A percentile compares a stretch with the other conserved stretches of the same genome.
phyloP scores from a whole-genome alignment of 2,113 vertebrate genomes.

The Grantiella picta region DNA sequence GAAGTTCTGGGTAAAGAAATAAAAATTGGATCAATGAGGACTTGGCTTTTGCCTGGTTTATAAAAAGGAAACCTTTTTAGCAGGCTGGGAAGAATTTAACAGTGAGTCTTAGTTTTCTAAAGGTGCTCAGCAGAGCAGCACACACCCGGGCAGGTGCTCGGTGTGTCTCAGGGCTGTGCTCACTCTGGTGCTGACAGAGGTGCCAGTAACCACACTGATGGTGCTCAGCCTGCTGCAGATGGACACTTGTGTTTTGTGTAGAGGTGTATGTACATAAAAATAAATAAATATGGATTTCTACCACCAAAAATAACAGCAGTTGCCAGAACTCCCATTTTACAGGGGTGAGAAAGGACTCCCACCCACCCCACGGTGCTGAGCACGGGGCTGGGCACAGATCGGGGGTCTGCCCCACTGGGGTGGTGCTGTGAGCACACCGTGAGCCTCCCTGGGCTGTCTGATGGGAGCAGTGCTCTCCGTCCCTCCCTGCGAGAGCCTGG shows the following conservation, averaged over 20 bases:
- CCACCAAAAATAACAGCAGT: background rate
- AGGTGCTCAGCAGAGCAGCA: background rate
- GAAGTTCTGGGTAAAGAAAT: slow-evolving; percentile 54
- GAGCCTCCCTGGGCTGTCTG: background rate
- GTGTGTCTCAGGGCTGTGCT: background rate
- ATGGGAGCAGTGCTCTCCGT: rapidly evolving
- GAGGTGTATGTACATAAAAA: background rate
- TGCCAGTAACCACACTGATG: background rate
- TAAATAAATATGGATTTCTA: too few relatives aligned
- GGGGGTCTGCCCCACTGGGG: rapidly evolving
- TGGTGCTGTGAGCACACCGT: rapidly evolving
- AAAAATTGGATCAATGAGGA: slow-evolving; percentile 28
- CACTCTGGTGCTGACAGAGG: rapidly evolving
- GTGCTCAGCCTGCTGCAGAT: background rate
- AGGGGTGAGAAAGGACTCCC: background rate
- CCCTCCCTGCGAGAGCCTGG: too few relatives aligned
- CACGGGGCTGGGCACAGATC: rapidly evolving
- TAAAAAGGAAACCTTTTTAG: slow-evolving; percentile 4
- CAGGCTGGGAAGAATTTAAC: background rate
- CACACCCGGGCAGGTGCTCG: background rate
- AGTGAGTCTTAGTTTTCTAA: background rate
- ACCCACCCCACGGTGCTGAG: rapidly evolving
- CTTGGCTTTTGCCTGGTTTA: slow-evolving; percentile 27
- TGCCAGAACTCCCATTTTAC: rapidly evolving
- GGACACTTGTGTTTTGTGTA: rapidly evolving